These are phyloP conservation scores for Myiotriccus ornatus DNA, from an alignment of 2,797 vertebrate genomes.

Conservation along the genomic window DNA sequence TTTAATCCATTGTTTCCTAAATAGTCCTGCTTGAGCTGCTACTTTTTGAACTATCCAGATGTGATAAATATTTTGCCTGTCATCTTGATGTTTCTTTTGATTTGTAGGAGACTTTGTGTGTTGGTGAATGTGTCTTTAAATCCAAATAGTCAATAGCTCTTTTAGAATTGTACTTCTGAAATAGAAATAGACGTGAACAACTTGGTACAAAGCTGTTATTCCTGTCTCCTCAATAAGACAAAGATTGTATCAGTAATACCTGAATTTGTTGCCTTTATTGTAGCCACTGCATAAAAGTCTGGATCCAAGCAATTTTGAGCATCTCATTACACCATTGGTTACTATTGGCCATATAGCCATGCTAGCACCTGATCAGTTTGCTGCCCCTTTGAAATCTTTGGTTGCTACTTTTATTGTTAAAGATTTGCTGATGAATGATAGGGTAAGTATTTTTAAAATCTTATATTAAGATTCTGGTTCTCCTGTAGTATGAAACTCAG, in stretches of 20 bases:
- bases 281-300: slow-evolving; percentile 95
- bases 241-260: neutral
- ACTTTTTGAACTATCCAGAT: neutral
- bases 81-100: neutral
- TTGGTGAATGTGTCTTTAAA: neutral
- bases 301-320: slow-evolving; percentile 92
- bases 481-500: neutral
- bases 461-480: neutral
- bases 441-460: slow-evolving; percentile 77
- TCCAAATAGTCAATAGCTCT: neutral
- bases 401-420: slow-evolving; percentile 98
- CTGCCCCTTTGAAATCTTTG: slow-evolving; percentile 92
- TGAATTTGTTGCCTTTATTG: slow-evolving; percentile 13
- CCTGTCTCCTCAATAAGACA: neutral
- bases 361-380: slow-evolving; percentile 95
- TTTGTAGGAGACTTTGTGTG: neutral
- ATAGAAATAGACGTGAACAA: neutral
- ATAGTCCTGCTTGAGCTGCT: neutral
- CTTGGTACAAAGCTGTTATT: neutral
- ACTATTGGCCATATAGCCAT: slow-evolving; percentile 96
- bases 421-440: slow-evolving; percentile 96
- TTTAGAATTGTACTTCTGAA: neutral
- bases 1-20: neutral
- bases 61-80: neutral
- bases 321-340: slow-evolving; percentile 92